Percentiles rank a stretch among this genome's conserved stretches.
phyloP scores from a whole-genome alignment of 2,797 vertebrate genomes.

The Fistularia tabacaria region DNA sequence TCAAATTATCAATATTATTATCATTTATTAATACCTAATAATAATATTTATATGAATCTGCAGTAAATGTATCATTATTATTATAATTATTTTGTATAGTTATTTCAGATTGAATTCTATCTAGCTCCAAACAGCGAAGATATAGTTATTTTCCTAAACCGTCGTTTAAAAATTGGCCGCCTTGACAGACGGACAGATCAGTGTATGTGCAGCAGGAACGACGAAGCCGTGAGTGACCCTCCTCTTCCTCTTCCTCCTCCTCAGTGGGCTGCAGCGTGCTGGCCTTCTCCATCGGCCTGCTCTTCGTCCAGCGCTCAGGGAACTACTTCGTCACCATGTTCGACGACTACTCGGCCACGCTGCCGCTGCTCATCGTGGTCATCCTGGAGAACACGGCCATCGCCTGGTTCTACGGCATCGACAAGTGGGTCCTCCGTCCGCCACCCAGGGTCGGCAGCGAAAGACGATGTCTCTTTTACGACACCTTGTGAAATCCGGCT shows the following conservation, averaged over 20 bases:
- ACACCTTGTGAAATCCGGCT: constrained; percentile 6
- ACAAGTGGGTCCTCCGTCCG: constrained; percentile 80
- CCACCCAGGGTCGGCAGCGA: background rate
- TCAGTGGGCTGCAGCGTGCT: constrained; percentile 87
- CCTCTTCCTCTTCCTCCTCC: constrained; percentile 17
- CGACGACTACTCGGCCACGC: constrained; percentile 94
- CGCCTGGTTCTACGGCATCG: constrained; percentile 89
- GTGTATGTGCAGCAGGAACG: background rate
- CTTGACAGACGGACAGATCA: no score
- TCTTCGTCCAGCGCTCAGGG: constrained; percentile 95
- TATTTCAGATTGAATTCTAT: no score
- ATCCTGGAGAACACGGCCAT: constrained; percentile 91
- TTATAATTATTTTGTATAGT: no score
- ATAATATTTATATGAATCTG: no score
- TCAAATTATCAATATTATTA: no score
- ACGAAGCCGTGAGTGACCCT: background rate
- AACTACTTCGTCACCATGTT: constrained; percentile 98
- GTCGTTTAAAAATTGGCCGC: no score
- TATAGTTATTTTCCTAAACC: no score
- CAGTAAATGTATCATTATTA: no score
- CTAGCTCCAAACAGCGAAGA: no score
- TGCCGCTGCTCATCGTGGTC: constrained; percentile 92
- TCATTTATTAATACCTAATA: no score
- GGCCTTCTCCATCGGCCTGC: constrained; percentile 88
- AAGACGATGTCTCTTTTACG: background rate